phyloP scores from a whole-genome alignment of 2,113 vertebrate genomes.

The Garra rufa region DNA sequence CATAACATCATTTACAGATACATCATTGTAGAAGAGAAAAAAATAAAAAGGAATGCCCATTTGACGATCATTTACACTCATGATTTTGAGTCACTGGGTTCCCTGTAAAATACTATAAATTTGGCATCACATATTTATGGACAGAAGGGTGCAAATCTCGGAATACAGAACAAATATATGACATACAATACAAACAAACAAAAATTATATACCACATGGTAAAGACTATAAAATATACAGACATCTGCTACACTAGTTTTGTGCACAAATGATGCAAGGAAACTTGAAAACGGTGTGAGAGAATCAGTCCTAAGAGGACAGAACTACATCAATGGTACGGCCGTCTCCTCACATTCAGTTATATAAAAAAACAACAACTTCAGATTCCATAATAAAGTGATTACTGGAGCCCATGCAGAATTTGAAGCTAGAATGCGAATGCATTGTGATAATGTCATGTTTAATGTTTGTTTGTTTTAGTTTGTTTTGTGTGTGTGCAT shows the following conservation, averaged over 20 bases:
- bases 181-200: conserved; percentile 46
- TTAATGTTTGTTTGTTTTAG: neutral
- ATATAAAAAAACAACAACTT: neutral
- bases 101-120: conserved; percentile 56
- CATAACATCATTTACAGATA: conserved; percentile 58
- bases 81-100: conserved; percentile 41
- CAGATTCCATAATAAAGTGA: conserved; percentile 39
- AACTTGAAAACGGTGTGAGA: conserved; percentile 35
- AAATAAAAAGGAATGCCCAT: conserved; percentile 37
- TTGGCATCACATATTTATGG: conserved; percentile 52
- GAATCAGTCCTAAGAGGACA: conserved; percentile 27
- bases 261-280: conserved; percentile 57
- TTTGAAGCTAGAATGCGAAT: conserved; percentile 19
- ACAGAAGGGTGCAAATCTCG: conserved; percentile 54
- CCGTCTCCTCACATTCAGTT: conserved; percentile 25
- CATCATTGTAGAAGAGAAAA: conserved; percentile 50
- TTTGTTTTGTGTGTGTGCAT: neutral
- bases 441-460: neutral
- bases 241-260: conserved; percentile 59
- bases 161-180: conserved; percentile 57
- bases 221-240: conserved; percentile 51
- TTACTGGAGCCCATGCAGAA: conserved; percentile 30
- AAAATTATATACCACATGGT: conserved; percentile 45
- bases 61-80: conserved; percentile 43
- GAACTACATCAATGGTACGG: conserved; percentile 30